phyloP scores from a whole-genome alignment of 2,797 vertebrate genomes.

The Fratercula arctica region DNA sequence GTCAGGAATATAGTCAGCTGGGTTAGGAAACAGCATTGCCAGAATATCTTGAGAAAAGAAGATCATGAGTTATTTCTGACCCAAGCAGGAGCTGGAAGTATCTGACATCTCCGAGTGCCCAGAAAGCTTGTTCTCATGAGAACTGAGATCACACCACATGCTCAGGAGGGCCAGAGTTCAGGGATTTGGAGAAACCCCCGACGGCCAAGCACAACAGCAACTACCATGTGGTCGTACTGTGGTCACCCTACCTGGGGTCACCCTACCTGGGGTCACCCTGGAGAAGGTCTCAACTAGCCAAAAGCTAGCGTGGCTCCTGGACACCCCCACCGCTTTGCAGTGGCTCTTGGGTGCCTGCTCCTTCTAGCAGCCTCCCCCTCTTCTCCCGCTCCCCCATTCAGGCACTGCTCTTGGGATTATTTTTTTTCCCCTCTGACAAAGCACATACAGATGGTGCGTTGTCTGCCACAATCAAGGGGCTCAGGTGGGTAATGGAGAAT shows the following conservation, averaged over 20 bases:
- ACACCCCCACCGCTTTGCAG: not conserved
- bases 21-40: not conserved
- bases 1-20: not conserved
- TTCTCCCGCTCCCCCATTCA: slow-evolving; percentile 37
- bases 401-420: slow-evolving; percentile 65
- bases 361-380: not conserved
- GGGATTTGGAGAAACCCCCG: not conserved
- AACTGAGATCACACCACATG: accelerated
- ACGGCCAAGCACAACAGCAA: accelerated
- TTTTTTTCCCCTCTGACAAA: slow-evolving; percentile 74
- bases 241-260: not conserved
- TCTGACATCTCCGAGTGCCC: not conserved
- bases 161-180: not conserved
- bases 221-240: not conserved
- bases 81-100: not conserved
- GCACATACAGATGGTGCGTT: slow-evolving; percentile 82
- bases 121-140: not conserved
- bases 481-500: slow-evolving; percentile 89
- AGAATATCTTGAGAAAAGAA: slow-evolving; percentile 19
- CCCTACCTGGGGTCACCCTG: not conserved
- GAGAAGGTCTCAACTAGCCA: not conserved
- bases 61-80: not conserved
- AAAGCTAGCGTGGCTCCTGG: not conserved
- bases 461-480: slow-evolving; percentile 82
- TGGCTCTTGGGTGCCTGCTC: not conserved